Percentiles rank a stretch among this genome's conserved stretches.
These are phyloP conservation scores for Drosophila micromelanica DNA, from an alignment of 1,140 invertebrate genomes.

Conservation along the genomic window DNA sequence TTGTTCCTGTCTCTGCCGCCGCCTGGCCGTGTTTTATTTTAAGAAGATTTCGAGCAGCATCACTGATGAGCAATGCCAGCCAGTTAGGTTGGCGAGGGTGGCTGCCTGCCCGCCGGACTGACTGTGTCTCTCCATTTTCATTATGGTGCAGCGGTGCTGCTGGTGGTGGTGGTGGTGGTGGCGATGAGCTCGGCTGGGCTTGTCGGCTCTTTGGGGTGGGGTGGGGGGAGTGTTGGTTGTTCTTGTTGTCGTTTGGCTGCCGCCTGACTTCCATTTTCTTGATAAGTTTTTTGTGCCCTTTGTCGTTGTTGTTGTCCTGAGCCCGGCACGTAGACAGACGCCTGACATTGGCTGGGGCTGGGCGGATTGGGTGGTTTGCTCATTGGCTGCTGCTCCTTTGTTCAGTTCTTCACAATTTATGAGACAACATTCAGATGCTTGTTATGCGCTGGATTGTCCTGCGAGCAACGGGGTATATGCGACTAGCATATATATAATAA, in stretches of 20 bases:
- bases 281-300: constrained; percentile 70
- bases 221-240: constrained; percentile 22
- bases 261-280: constrained; percentile 76
- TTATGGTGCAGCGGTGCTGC: constrained; percentile 20
- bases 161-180: constrained; percentile 12
- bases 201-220: neutral
- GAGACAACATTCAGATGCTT: constrained; percentile 26
- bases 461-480: constrained; percentile 1
- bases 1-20: neutral
- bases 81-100: constrained; percentile 38
- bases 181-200: constrained; percentile 3
- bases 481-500: neutral
- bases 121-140: constrained; percentile 35
- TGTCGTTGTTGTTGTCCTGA: constrained; percentile 49
- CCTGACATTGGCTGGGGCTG: constrained; percentile 37
- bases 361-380: constrained; percentile 12
- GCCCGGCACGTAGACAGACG: constrained; percentile 48
- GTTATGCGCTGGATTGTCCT: neutral
- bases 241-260: constrained; percentile 36
- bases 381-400: constrained; percentile 44
- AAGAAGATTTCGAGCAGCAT: constrained; percentile 70
- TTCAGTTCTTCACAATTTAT: constrained; percentile 31
- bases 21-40: constrained; percentile 69
- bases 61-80: constrained; percentile 73
- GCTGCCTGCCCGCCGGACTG: constrained; percentile 21